phyloP scores from a whole-genome alignment of 2,797 vertebrate genomes.

The Hippocampus kuda region DNA sequence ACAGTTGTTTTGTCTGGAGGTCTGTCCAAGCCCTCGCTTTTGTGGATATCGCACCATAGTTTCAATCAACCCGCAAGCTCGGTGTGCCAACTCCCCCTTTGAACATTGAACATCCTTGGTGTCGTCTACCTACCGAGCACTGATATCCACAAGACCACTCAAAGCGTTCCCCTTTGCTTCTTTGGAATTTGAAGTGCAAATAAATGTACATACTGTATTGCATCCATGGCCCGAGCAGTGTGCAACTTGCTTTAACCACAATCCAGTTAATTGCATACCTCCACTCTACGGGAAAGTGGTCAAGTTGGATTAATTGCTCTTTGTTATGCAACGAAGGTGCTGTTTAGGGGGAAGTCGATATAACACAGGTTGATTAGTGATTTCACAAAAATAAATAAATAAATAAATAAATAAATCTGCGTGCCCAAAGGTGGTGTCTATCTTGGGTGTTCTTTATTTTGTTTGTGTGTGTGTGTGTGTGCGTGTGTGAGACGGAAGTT shows the following conservation, averaged over 20 bases:
- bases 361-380: conserved; percentile 59
- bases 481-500: conserved; percentile 26
- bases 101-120: not conserved
- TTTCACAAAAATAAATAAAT: conserved; percentile 16
- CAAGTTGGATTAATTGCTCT: conserved; percentile 68
- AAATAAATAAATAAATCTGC: conserved; percentile 17
- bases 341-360: conserved; percentile 64
- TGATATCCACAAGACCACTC: not conserved
- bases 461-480: conserved; percentile 13
- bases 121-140: not conserved
- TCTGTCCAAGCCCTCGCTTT: no score
- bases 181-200: conserved; percentile 35
- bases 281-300: conserved; percentile 51
- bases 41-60: no score
- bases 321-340: conserved; percentile 63
- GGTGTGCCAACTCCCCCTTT: no score
- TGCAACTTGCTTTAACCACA: conserved; percentile 52
- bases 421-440: conserved; percentile 20
- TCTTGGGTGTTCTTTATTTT: conserved; percentile 9
- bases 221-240: conserved; percentile 28
- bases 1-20: no score
- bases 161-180: conserved; percentile 18
- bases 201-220: not conserved
- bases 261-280: conserved; percentile 66
- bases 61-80: no score